Evolutionary conservation across 2,113 vertebrate genomes (phyloP).

Genomic region (Lampris incognitus): DNA sequence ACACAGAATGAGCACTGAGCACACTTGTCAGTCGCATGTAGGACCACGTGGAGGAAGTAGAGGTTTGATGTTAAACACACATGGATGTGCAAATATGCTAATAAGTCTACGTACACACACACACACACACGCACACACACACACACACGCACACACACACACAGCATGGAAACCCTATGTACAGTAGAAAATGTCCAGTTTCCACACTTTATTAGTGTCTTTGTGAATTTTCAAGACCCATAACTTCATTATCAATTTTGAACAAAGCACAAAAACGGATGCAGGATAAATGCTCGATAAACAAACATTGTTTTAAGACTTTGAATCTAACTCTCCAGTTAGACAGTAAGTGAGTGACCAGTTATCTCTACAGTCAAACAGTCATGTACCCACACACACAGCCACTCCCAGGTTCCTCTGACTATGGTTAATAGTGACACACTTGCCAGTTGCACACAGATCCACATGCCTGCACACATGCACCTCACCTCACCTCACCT

Average conservation of each 20-base stretch:
- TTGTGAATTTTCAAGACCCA: too few species aligned
- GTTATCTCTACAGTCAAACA: not conserved
- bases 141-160: constrained; percentile 13
- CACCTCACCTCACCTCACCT: too few species aligned
- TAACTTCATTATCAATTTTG: too few species aligned
- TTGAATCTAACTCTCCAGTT: not conserved
- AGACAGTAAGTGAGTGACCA: not conserved
- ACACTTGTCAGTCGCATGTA: constrained; percentile 53
- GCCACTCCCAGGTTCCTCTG: not conserved
- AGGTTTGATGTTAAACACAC: constrained; percentile 51
- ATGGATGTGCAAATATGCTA: not conserved
- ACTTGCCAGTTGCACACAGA: not conserved
- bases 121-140: constrained; percentile 13
- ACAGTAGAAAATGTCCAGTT: constrained; percentile 9
- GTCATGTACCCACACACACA: constrained; percentile 1
- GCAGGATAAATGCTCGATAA: too few species aligned
- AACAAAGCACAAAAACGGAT: too few species aligned
- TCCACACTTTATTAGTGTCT: not conserved
- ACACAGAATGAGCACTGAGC: constrained; percentile 76
- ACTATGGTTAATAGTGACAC: not conserved
- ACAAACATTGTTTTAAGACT: not conserved
- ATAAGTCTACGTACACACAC: not conserved
- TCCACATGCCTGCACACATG: not conserved
- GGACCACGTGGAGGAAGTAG: constrained; percentile 78
- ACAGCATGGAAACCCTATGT: constrained; percentile 16